A percentile compares a stretch with the other conserved stretches of the same genome.
Conservation (phyloP, 1,140 invertebrate genomes). For the Samia ricini region DNA sequence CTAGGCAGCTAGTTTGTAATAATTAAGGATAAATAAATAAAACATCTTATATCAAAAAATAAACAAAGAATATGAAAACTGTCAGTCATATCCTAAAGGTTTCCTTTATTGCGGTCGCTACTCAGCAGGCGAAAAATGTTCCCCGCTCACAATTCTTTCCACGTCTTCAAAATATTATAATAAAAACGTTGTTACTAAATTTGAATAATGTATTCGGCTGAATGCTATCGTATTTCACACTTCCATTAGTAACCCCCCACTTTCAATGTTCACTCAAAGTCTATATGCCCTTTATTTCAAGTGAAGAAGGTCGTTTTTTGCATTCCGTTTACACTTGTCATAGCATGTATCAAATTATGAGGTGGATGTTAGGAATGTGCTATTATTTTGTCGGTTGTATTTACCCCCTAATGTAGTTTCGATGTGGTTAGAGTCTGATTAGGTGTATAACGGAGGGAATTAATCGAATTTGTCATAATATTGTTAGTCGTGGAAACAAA, state of each 20-base stretch:
- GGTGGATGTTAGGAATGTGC: constrained; percentile 16
- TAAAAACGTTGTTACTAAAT: constrained; percentile 49
- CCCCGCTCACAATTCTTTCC: constrained; percentile 22
- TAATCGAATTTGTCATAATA: constrained; percentile 25
- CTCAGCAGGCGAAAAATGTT: constrained; percentile 22
- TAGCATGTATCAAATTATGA: constrained; percentile 30
- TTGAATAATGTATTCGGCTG: constrained; percentile 54
- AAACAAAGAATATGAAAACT: not conserved
- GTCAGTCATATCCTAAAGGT: not conserved
- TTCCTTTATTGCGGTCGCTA: not conserved
- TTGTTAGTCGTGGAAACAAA: not conserved
- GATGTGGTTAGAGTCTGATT: constrained; percentile 19
- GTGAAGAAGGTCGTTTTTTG: constrained; percentile 20
- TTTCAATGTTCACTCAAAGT: constrained; percentile 23
- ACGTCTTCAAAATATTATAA: constrained; percentile 36
- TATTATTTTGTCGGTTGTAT: constrained; percentile 19
- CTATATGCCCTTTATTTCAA: constrained; percentile 11
- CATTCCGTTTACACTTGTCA: not conserved
- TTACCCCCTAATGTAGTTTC: constrained; percentile 26
- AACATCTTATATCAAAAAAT: too few species aligned
- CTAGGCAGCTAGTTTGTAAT: too few species aligned
- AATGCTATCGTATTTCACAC: constrained; percentile 56
- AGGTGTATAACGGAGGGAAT: constrained; percentile 13
- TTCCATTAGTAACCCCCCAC: constrained; percentile 48
- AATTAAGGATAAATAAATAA: too few species aligned